phyloP scores from a whole-genome alignment of 2,888 invertebrate species.

The Heteromurus nitidus region DNA sequence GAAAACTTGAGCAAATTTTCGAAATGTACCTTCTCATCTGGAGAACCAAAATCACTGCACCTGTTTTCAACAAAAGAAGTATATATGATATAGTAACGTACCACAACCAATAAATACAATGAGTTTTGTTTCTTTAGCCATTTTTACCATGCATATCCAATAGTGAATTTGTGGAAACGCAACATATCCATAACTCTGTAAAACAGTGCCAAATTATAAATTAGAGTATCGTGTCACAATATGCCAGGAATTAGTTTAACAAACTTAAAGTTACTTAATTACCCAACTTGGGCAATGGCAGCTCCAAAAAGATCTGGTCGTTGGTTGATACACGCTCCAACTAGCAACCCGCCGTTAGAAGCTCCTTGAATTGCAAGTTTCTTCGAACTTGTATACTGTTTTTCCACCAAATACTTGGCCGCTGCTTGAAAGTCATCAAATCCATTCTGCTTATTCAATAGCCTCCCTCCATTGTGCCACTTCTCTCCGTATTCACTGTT shows the following conservation, averaged over 20 bases:
- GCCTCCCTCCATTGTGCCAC: conserved; percentile 93
- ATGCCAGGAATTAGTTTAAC: too few species aligned
- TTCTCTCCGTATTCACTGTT: conserved; percentile 79
- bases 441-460: conserved; percentile 84
- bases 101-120: not conserved
- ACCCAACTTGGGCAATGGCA: conserved; percentile 96
- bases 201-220: too few species aligned
- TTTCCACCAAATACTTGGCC: conserved; percentile 88
- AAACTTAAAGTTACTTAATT: too few species aligned
- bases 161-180: conserved; percentile 97
- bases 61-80: conserved; percentile 80
- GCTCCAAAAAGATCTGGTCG: conserved; percentile 95
- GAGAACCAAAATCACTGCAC: conserved; percentile 96
- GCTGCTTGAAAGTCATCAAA: conserved; percentile 97
- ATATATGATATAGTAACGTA: too few species aligned
- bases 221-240: too few species aligned
- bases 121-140: not conserved
- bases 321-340: conserved; percentile 96
- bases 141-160: conserved; percentile 84
- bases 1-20: conserved; percentile 90
- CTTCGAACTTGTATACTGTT: conserved; percentile 85
- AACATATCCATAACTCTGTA: conserved; percentile 96
- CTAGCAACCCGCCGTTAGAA: conserved; percentile 97
- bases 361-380: conserved; percentile 80
- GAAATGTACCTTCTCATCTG: conserved; percentile 91